A percentile compares a stretch with the other conserved stretches of the same genome.
Conservation (phyloP, 1,140 invertebrate species). For the Leptinotarsa lineolata region DNA sequence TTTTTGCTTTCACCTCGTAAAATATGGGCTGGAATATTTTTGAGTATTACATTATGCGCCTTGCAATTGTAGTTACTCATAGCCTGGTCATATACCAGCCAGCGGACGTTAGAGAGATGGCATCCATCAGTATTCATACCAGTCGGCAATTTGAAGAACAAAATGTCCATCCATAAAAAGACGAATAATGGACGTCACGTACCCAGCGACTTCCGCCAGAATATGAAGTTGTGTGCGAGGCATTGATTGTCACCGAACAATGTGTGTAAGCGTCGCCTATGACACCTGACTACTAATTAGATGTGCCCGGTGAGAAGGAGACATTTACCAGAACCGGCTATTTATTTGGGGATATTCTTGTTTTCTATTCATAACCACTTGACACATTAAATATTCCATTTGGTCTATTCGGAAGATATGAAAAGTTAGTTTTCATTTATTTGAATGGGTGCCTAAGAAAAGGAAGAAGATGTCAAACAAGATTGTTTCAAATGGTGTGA, state of each 20-base stretch:
- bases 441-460: too few relatives aligned
- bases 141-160: not conserved
- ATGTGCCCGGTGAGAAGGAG: not conserved
- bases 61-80: too few relatives aligned
- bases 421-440: too few relatives aligned
- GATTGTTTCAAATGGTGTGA: too few relatives aligned
- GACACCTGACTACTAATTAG: conserved; percentile 5
- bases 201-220: not conserved
- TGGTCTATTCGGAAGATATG: too few relatives aligned
- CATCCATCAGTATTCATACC: not conserved
- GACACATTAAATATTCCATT: too few relatives aligned
- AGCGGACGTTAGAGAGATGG: conserved; percentile 1
- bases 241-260: not conserved
- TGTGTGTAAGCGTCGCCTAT: conserved; percentile 1
- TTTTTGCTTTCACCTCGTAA: too few relatives aligned
- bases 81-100: not conserved
- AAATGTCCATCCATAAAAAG: conserved; percentile 8
- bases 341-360: too few relatives aligned
- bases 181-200: not conserved
- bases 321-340: not conserved
- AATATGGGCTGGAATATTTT: too few relatives aligned
- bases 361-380: too few relatives aligned
- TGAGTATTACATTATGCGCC: too few relatives aligned
- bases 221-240: not conserved
- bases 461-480: too few relatives aligned